Base-by-base conservation (phyloP, 2,797 vertebrate species). In the Cyprinodon diabolis region DNA sequence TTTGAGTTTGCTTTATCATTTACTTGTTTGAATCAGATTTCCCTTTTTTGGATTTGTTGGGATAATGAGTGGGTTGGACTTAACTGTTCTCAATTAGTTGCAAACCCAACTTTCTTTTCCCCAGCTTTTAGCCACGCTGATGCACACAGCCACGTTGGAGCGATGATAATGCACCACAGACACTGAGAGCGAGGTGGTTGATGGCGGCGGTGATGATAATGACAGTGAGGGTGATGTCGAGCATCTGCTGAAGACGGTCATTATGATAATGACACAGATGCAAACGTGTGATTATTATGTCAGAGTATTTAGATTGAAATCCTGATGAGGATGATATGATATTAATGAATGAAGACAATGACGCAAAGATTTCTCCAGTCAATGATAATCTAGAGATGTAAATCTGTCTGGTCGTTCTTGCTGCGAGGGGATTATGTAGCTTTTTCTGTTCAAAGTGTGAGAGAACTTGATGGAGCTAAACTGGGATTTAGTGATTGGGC, bases 341-440 rank as follows among this genome's bases (percentile, higher is more conserved):
- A 10, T 21, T 21, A 35, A 54, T 55, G 57, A 47, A 69, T 51
- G 57, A 12, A 21, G 23, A 37, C 6, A n/a, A 19, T 66, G 52
- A 51, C 23, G 48, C 15, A 17, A 49, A 49, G 19, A 54, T 54
- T 54, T 54, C 51, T 54, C 19, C 19, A 54, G 54, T 10, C 10
- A n/a, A 55, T 55, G 9, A 55, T 23, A 15, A 25, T 23, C 35
- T 57, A 56, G 52, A 77, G 40, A 89, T 82, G 71, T 75, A 71
- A 88, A 88, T 85, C 72, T 85, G 84, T 89, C 84, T 75, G 82
- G 82, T 75, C 74, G 79, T 74, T 69, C 81, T 75, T 83, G 74
- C 77, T 78, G 80, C 86, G 78, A 87, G 75, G 81, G 74, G 68
- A 51, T 76, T 74, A 81, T 80, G 77, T 49, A 25, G n/a, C 74